Evolutionary conservation across 1,140 invertebrate species (phyloP).

Genomic region (Trachymyrmex septentrionalis): DNA sequence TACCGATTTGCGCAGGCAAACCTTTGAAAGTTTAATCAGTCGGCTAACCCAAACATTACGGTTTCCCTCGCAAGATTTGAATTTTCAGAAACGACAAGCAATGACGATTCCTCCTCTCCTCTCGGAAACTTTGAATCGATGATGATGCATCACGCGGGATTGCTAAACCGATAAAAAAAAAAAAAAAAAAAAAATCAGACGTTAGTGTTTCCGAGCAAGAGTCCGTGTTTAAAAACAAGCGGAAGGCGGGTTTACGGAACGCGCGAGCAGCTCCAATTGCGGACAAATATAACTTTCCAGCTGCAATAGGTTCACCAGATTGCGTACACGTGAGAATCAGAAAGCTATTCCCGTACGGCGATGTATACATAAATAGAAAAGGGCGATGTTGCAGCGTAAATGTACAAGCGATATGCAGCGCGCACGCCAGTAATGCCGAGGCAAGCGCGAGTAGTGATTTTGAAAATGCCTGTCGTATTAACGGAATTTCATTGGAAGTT

Average conservation of each 20-base stretch:
- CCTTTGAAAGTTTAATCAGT: not conserved
- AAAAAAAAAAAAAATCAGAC: not conserved
- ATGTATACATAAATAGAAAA: conserved; percentile 57
- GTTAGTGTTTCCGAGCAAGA: conserved; percentile 27
- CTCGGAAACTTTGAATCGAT: not conserved
- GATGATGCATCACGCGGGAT: not conserved
- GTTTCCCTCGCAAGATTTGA: not conserved
- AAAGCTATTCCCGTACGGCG: conserved; percentile 57
- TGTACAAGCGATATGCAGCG: conserved; percentile 39
- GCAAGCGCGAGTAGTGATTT: conserved; percentile 39
- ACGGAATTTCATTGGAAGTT: conserved; percentile 37
- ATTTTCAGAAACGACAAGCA: conserved; percentile 9
- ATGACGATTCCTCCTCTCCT: not conserved
- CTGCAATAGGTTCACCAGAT: conserved; percentile 62
- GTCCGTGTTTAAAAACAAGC: conserved; percentile 36
- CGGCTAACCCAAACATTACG: not conserved
- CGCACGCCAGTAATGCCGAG: conserved; percentile 19
- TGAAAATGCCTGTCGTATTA: conserved; percentile 52
- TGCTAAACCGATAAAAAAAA: not conserved
- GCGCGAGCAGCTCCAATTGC: conserved; percentile 47
- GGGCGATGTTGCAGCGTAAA: conserved; percentile 31
- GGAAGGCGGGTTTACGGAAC: conserved; percentile 9
- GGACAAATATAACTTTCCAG: conserved; percentile 60
- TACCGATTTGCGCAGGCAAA: not conserved
- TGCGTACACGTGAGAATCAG: conserved; percentile 63